Conservation (phyloP, 2,797 vertebrate species). For the Myoxocephalus aenaeus region DNA sequence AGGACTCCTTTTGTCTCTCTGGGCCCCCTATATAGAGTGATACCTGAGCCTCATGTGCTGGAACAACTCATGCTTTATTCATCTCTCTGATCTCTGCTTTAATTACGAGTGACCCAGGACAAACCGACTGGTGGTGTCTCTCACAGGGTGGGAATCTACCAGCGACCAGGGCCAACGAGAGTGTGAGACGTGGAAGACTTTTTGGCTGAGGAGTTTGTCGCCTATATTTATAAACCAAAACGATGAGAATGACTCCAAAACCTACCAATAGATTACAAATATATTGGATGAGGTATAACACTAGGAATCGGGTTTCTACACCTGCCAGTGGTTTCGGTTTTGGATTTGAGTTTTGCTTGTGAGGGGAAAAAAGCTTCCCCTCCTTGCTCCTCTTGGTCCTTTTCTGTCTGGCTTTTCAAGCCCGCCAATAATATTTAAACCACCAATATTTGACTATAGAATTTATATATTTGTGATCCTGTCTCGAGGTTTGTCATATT, state of each 20-base stretch:
- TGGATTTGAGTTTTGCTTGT: conserved; percentile 5
- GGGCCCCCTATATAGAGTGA: conserved; percentile 61
- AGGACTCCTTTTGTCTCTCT: conserved; percentile 73
- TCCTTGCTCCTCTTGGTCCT: background rate
- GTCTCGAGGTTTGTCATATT: background rate
- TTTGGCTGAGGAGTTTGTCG: background rate
- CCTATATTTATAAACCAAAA: conserved; percentile 9
- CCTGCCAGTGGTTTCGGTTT: conserved; percentile 4
- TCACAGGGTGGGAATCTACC: conserved; percentile 41
- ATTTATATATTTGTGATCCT: background rate
- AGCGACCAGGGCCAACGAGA: background rate
- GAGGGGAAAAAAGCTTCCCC: background rate
- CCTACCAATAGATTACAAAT: too few relatives aligned
- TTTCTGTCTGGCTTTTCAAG: background rate
- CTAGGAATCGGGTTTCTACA: background rate
- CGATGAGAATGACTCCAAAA: background rate
- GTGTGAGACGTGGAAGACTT: background rate
- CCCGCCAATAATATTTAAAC: background rate
- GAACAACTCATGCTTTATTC: conserved; percentile 84
- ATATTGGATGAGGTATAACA: background rate
- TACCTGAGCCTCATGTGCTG: conserved; percentile 74
- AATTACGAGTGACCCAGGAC: conserved; percentile 72
- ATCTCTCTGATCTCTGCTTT: conserved; percentile 78
- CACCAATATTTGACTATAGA: background rate
- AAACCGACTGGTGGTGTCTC: conserved; percentile 30